Base-by-base conservation (phyloP, 1,140 invertebrate species). In the Drosophila pectinifera region DNA sequence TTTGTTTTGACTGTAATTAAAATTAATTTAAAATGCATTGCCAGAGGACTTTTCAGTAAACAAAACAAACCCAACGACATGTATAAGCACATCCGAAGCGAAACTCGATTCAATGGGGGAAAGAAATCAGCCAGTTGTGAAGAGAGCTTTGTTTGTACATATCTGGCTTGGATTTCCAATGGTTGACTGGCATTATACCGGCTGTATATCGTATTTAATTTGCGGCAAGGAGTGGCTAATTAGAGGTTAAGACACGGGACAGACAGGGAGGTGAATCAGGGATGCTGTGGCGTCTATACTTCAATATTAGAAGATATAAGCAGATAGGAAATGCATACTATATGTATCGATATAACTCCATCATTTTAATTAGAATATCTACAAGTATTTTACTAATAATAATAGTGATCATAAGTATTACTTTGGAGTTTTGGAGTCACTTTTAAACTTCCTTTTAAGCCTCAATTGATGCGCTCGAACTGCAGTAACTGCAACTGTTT, bases 91-190 rank as follows among this genome's bases (percentile, higher is more conserved):
- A 58, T 20, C 22, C 39, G 34, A 38, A 61, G 34, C 46, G 70
- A 83, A 83, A 78, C 75, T 75, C 74, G 73, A 85, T 74, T 70
- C 80, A 72, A 57, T 51, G 54, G 41, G 36, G 65, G 45, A 38
- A 79, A 46, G 61, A 80, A 77, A 41, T 36, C 75, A 88, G 63
- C 76, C 84, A 80, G 48, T 83, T 88, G 83, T 88, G 54, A 86
- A 85, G 68, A 80, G 43, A 22, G 46, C 51, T 83, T 58, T 72
- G 61, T 70, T 75, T 78, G 41, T 10, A 36, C 31, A 36, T 64
- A 73, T 77, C 68, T 54, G 62, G 58, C 67, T 85, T 69, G 36
- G 38, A 69, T 90, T 73, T 88, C 76, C 62, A 73, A 70, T 69
- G 78, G 63, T 62, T 78, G 55, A 75, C 53, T 64, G 43, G 16